Evolutionary conservation across 1,140 invertebrate genomes (phyloP), one percentile per base, ranked within the genome.

Genomic region (Diabrotica virgifera): DNA sequence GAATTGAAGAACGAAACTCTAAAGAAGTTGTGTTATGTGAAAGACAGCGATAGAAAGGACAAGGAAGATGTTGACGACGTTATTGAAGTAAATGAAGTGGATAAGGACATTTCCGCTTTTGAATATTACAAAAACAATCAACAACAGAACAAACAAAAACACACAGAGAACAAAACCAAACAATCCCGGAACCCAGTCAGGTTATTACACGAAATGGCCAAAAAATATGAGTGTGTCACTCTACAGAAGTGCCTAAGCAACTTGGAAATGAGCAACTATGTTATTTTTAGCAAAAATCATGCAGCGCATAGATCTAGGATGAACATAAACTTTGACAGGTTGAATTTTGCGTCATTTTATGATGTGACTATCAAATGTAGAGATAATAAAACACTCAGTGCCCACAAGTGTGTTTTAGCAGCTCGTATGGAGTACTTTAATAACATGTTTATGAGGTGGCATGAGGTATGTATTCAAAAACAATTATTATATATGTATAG

Each of bases 361-460:
- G 89, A 92, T 78, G 83, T 88, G 2, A 76, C 72, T 36, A 82
- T 90, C 0, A 75, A 80, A 56, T 84, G 83, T 62, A 83, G 83
- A 53, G 86, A 90, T 73, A 83, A 82, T 8, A 75, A 77, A 3
- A 69, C 79, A n/a, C 78, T 90, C 53, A 76, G 81, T 5, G 90
- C 88, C 50, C 90, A 93, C 75, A 89, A 88, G 67, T 92, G 90
- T 77, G 80, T 93, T 51, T 78, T 92, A 14, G 83, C 85, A 0
- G 87, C 89, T 2, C 76, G 90, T 60, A 78, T 89, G 5, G 89
- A 92, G 55, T 92, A 92, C 78, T 93, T 92, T 77, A 80, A 85
- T 56, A 87, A 86, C 67, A 90, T 92, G 88, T 85, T 91, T 68
- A 82, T 84, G 70, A 83, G 85, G 62, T 92, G 90, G 90, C 82